Percentiles rank a stretch among this genome's conserved stretches.
Evolutionary conservation across 2,113 vertebrate genomes (phyloP).

Genomic region (Pseudopodoces humilis): DNA sequence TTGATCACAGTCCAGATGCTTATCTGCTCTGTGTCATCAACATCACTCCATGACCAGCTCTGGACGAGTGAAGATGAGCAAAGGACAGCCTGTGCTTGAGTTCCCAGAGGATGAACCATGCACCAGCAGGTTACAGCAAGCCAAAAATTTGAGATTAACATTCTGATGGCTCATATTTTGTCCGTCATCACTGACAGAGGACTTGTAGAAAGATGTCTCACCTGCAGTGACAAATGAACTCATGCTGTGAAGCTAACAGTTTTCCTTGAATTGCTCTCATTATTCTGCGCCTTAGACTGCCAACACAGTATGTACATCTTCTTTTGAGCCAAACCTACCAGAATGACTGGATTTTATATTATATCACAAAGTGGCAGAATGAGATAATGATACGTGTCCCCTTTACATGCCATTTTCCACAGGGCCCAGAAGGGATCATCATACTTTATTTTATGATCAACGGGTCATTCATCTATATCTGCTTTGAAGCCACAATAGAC

Average conservation of each 20-base stretch:
- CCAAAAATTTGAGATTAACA: background rate
- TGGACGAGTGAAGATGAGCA: background rate
- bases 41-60: background rate
- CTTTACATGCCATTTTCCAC: constrained; percentile 51
- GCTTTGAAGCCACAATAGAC: constrained; percentile 72
- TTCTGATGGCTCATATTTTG: background rate
- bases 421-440: constrained; percentile 56
- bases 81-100: background rate
- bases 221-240: background rate
- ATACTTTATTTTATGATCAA: constrained; percentile 75
- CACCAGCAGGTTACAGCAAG: background rate
- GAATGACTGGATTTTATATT: background rate
- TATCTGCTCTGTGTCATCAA: background rate
- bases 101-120: background rate
- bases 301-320: rapidly evolving
- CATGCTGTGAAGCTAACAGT: background rate
- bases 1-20: background rate
- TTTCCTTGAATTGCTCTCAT: background rate
- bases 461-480: constrained; percentile 76
- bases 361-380: background rate
- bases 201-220: background rate
- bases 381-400: background rate
- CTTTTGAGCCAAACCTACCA: background rate
- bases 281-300: background rate
- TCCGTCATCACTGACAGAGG: background rate